A percentile compares a stretch with the other conserved stretches of the same genome.
Conservation (phyloP, 2,797 vertebrate genomes). For the Intellagama lesueurii region DNA sequence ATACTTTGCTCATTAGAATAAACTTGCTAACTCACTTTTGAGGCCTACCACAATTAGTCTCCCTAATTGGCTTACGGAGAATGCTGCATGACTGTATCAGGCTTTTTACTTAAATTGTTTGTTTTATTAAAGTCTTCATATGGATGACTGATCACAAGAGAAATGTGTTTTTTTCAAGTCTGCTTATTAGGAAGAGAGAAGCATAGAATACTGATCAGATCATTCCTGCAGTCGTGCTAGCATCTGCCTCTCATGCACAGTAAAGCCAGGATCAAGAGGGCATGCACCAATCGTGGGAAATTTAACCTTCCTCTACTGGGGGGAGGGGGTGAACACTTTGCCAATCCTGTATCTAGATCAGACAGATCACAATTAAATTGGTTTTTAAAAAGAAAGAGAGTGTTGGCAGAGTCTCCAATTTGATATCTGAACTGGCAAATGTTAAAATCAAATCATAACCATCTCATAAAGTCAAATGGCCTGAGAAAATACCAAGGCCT, state of each 20-base stretch:
- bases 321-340: background rate
- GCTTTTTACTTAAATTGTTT: slow-evolving; percentile 44
- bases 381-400: background rate
- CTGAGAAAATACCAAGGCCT: background rate
- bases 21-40: slow-evolving; percentile 44
- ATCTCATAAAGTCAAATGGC: background rate
- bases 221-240: background rate
- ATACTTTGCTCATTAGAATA: slow-evolving; percentile 37
- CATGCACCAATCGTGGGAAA: background rate
- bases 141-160: slow-evolving; percentile 40
- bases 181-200: slow-evolving; percentile 34
- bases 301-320: background rate
- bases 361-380: background rate
- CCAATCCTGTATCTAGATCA: background rate
- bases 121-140: slow-evolving; percentile 46
- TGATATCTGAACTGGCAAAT: background rate
- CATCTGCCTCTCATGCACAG: too few relatives aligned
- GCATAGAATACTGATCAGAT: slow-evolving; percentile 37
- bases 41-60: slow-evolving; percentile 40
- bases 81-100: slow-evolving; percentile 28
- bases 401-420: background rate
- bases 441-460: slow-evolving; percentile 5
- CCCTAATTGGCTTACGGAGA: slow-evolving; percentile 32
- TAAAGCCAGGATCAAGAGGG: slow-evolving; percentile 1
- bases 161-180: slow-evolving; percentile 24